These are phyloP conservation scores for Platysternon megacephalum DNA, from an alignment of 2,113 vertebrate species.

Conservation along the genomic window DNA sequence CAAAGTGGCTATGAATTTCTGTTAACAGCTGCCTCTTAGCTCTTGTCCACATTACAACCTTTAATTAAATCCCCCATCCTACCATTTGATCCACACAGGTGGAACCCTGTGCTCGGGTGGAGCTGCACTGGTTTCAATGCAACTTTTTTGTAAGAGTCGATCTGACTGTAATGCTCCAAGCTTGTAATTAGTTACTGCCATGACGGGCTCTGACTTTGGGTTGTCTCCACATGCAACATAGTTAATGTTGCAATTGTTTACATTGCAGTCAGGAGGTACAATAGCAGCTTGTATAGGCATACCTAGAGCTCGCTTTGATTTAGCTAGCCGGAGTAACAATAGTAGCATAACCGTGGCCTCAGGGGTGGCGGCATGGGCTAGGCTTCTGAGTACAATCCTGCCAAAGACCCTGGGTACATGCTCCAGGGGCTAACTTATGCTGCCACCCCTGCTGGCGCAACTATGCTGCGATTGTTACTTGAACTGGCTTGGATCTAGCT, in stretches of 20 bases:
- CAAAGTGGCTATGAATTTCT: background rate
- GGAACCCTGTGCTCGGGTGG: background rate
- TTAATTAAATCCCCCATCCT: background rate
- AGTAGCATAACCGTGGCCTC: background rate
- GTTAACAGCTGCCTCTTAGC: background rate
- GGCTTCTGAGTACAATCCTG: background rate
- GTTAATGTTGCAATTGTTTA: background rate
- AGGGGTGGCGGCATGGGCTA: background rate
- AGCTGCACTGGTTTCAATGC: background rate
- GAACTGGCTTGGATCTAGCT: background rate
- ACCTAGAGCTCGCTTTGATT: background rate
- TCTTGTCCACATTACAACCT: background rate
- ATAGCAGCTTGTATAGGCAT: background rate
- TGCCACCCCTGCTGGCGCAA: background rate
- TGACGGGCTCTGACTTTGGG: background rate
- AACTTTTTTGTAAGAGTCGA: background rate
- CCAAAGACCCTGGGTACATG: background rate
- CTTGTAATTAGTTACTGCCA: accelerated
- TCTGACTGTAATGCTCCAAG: background rate
- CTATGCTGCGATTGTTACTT: background rate
- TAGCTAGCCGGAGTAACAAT: background rate
- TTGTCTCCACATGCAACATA: background rate
- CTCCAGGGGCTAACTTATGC: background rate
- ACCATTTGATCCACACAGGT: background rate
- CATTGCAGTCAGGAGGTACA: background rate